Conservation (phyloP, 2,888 invertebrate species). For the Alloscopus bannaensis region DNA sequence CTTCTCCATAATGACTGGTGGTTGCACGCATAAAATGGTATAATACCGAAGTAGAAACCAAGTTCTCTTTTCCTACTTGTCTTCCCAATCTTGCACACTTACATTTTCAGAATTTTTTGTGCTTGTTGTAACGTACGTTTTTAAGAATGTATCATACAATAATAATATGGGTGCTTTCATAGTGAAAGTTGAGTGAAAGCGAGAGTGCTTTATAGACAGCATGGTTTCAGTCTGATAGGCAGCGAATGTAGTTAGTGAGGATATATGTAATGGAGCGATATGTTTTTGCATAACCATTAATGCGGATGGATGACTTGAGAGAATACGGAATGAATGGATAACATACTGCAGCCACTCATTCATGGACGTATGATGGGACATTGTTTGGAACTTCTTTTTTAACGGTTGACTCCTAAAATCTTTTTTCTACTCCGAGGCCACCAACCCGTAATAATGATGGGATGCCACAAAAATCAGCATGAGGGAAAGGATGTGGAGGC, state of each 20-base stretch:
- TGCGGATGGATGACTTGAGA: conserved; percentile 28
- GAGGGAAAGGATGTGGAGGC: conserved; percentile 3
- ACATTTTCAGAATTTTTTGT: conserved; percentile 1
- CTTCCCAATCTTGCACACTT: conserved; percentile 6
- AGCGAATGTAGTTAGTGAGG: no score
- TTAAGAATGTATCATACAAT: no score
- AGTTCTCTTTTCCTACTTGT: background rate
- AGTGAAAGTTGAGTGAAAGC: background rate
- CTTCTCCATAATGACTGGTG: no score
- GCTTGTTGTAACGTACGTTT: no score
- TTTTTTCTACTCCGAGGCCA: background rate
- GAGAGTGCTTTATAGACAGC: background rate
- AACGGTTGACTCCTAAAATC: conserved; percentile 20
- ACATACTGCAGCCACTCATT: background rate
- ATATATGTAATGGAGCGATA: conserved; percentile 4
- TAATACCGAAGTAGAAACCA: background rate
- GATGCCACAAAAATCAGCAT: conserved; percentile 4
- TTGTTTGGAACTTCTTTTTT: conserved; percentile 3
- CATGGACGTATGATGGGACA: background rate
- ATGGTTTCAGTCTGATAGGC: no score
- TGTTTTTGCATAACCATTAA: conserved; percentile 39
- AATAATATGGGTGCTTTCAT: no score
- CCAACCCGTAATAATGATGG: background rate
- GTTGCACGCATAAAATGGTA: no score
- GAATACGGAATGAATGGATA: conserved; percentile 11